Conservation (phyloP, 1,140 invertebrate species). For the Ooceraea biroi region DNA sequence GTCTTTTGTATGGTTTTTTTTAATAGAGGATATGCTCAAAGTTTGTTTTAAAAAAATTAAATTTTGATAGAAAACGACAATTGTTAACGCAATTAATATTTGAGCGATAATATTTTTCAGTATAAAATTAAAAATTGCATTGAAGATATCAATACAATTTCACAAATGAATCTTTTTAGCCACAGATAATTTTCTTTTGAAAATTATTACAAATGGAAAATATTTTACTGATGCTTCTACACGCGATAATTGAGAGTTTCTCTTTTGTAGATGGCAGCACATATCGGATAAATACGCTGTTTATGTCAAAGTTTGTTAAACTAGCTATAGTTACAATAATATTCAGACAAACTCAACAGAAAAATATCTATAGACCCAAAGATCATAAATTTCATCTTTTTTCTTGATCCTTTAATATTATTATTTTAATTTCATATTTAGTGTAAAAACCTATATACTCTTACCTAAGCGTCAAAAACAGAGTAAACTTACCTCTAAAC, state of each 20-base stretch:
- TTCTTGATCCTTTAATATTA: too few relatives aligned
- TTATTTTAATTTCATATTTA: too few relatives aligned
- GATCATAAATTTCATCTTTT: too few relatives aligned
- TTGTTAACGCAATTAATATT: not conserved
- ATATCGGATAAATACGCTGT: not conserved
- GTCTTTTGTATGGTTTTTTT: not conserved
- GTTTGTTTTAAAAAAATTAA: too few relatives aligned
- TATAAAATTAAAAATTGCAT: not conserved
- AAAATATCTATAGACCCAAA: too few relatives aligned
- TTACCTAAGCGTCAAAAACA: not conserved
- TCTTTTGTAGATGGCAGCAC: conserved; percentile 35
- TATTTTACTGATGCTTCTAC: not conserved
- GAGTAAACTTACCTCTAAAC: conserved; percentile 87
- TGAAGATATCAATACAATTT: not conserved
- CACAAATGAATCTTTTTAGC: not conserved
- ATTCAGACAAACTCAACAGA: too few relatives aligned
- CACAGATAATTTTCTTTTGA: not conserved
- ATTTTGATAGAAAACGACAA: not conserved
- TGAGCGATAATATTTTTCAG: not conserved
- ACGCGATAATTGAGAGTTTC: not conserved
- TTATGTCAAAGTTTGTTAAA: too few relatives aligned
- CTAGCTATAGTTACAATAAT: not conserved
- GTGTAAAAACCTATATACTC: too few relatives aligned
- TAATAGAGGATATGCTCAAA: too few relatives aligned
- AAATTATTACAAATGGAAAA: not conserved